Evolutionary conservation across 2,888 invertebrate species (phyloP).

Genomic region (Atherix ibis): DNA sequence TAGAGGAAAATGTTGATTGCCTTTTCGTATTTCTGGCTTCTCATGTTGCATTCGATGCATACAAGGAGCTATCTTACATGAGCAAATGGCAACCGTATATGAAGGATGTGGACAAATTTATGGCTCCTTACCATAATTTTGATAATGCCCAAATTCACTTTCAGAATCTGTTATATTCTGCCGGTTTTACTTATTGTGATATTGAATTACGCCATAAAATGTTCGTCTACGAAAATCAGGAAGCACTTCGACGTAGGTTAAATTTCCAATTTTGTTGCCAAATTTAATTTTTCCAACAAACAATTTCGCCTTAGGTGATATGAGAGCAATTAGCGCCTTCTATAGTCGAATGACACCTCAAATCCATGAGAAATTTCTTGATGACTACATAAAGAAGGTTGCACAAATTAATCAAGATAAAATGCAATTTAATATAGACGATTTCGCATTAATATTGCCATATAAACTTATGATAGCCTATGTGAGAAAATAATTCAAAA

Average conservation of each 20-base stretch:
- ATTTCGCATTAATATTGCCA: constrained; percentile 33
- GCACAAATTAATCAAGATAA: constrained; percentile 33
- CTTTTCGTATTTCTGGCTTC: constrained; percentile 51
- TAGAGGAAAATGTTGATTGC: constrained; percentile 52
- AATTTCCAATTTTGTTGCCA: too few relatives aligned
- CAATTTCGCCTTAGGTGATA: too few relatives aligned
- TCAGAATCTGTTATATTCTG: constrained; percentile 36
- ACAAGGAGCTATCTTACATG: constrained; percentile 40
- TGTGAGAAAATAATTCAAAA: constrained; percentile 31
- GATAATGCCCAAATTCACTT: constrained; percentile 41
- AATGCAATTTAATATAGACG: constrained; percentile 30
- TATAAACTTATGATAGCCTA: constrained; percentile 37
- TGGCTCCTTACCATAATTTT: constrained; percentile 51
- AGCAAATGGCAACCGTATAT: constrained; percentile 48
- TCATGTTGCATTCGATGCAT: constrained; percentile 53
- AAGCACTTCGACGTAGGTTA: too few relatives aligned
- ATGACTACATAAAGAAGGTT: constrained; percentile 41
- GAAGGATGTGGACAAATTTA: constrained; percentile 44
- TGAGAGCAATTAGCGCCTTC: constrained; percentile 57
- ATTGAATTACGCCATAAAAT: too few relatives aligned
- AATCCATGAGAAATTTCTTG: constrained; percentile 43
- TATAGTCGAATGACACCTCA: constrained; percentile 41
- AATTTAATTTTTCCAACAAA: too few relatives aligned
- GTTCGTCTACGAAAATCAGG: too few relatives aligned
- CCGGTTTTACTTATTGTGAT: constrained; percentile 43